Conservation (phyloP, 2,888 invertebrate genomes). For the Rotaria sp. region DNA sequence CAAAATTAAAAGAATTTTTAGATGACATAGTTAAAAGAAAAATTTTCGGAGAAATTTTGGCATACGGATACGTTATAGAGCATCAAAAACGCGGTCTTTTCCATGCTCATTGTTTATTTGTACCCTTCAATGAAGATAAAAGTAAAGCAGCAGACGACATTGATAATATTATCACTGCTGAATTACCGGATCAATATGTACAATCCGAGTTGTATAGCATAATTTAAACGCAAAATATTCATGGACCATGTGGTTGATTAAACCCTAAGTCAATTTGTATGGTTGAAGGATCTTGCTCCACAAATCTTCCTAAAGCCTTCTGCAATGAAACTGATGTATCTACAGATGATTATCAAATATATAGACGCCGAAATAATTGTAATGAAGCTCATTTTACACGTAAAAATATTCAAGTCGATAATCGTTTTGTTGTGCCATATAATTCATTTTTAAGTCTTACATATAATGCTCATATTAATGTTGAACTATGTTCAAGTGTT, state of each 20-base stretch:
- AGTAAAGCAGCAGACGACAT: constrained; percentile 43
- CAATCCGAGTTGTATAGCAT: constrained; percentile 43
- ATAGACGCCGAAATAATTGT: constrained; percentile 40
- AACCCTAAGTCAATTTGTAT: constrained; percentile 50
- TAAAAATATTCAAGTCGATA: background rate
- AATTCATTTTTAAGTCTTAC: background rate
- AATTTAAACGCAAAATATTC: constrained; percentile 44
- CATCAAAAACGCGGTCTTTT: too few relatives aligned
- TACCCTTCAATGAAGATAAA: constrained; percentile 43
- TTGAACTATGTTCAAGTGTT: too few relatives aligned
- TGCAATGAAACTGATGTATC: constrained; percentile 45
- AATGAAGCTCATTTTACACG: too few relatives aligned
- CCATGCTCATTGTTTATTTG: constrained; percentile 45
- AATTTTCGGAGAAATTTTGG: too few relatives aligned
- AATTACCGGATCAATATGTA: constrained; percentile 43
- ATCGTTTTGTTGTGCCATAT: background rate
- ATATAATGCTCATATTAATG: background rate
- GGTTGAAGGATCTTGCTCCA: constrained; percentile 51
- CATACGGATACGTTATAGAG: too few relatives aligned
- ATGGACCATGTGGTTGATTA: constrained; percentile 44
- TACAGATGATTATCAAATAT: constrained; percentile 50
- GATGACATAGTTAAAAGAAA: too few relatives aligned
- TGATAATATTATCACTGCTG: constrained; percentile 42
- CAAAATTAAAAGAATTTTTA: too few relatives aligned
- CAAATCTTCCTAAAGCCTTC: constrained; percentile 50